Conservation (phyloP, 2,888 invertebrate species). For the Netelia melanura region DNA sequence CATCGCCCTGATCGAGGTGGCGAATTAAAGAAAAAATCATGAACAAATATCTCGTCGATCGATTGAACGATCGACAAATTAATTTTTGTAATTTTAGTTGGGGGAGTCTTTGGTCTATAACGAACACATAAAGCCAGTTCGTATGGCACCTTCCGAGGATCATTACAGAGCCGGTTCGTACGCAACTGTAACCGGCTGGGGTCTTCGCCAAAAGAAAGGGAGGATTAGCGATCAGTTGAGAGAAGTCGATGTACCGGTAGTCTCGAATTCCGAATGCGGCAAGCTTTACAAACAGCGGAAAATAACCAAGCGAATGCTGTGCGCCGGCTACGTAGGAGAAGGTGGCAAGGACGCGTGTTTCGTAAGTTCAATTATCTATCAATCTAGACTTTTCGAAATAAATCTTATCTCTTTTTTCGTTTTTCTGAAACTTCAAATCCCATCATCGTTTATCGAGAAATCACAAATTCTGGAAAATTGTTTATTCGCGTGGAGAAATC, state of each 20-base stretch:
- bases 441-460: too few species aligned
- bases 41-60: not conserved
- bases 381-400: too few species aligned
- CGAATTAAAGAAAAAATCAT: not conserved
- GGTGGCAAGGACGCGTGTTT: conserved; percentile 87
- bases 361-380: conserved; percentile 80
- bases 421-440: too few species aligned
- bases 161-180: conserved; percentile 72
- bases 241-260: conserved; percentile 78
- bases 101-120: conserved; percentile 72
- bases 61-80: not conserved
- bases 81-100: conserved; percentile 70
- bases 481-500: too few species aligned
- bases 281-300: conserved; percentile 72
- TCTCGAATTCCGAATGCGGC: conserved; percentile 75
- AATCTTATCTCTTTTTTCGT: too few species aligned
- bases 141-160: conserved; percentile 74
- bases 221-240: conserved; percentile 74
- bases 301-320: conserved; percentile 87
- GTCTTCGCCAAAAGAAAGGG: conserved; percentile 74
- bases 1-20: conserved; percentile 78
- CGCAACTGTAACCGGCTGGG: conserved; percentile 82
- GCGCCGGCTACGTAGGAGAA: conserved; percentile 87
- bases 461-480: too few species aligned
- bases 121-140: conserved; percentile 72